These are phyloP conservation scores for Gonatopus flavifemur DNA, from an alignment of 1,140 invertebrate genomes.

Conservation along the genomic window DNA sequence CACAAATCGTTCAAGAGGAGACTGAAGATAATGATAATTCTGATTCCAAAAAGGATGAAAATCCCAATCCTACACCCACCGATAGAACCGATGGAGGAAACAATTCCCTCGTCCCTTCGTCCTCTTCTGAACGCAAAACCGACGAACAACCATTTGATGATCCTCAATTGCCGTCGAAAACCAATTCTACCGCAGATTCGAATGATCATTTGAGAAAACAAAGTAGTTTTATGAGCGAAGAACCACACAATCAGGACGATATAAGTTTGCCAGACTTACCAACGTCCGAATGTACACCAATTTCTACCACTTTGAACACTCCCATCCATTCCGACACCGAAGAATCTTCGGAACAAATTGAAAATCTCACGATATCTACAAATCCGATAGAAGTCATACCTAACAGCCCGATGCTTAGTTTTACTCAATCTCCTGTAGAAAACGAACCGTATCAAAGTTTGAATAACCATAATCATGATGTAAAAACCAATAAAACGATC, in stretches of 20 bases:
- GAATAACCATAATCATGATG: constrained; percentile 14
- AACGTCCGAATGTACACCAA: constrained; percentile 47
- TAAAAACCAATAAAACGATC: constrained; percentile 14
- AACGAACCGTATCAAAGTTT: constrained; percentile 31
- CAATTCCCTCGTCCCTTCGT: too few species aligned
- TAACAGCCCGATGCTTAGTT: constrained; percentile 53
- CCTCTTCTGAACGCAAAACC: too few species aligned
- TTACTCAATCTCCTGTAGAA: constrained; percentile 46
- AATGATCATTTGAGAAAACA: constrained; percentile 34
- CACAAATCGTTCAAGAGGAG: too few species aligned
- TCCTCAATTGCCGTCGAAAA: constrained; percentile 5
- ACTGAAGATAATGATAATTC: too few species aligned
- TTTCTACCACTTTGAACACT: constrained; percentile 54
- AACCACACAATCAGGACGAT: constrained; percentile 51
- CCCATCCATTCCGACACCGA: constrained; percentile 54
- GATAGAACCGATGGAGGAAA: too few species aligned
- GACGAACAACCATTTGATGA: constrained; percentile 1
- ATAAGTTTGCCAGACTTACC: constrained; percentile 52
- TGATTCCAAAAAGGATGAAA: too few species aligned
- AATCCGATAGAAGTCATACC: constrained; percentile 54
- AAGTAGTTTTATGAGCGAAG: constrained; percentile 40
- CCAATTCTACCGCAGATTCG: constrained; percentile 3
- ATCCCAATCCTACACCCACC: too few species aligned
- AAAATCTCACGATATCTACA: constrained; percentile 40
- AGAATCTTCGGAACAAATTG: constrained; percentile 44